A percentile compares a stretch with the other conserved stretches of the same genome.
These are phyloP conservation scores for Magallana gigas DNA, from an alignment of 1,140 invertebrate species.

Conservation along the genomic window DNA sequence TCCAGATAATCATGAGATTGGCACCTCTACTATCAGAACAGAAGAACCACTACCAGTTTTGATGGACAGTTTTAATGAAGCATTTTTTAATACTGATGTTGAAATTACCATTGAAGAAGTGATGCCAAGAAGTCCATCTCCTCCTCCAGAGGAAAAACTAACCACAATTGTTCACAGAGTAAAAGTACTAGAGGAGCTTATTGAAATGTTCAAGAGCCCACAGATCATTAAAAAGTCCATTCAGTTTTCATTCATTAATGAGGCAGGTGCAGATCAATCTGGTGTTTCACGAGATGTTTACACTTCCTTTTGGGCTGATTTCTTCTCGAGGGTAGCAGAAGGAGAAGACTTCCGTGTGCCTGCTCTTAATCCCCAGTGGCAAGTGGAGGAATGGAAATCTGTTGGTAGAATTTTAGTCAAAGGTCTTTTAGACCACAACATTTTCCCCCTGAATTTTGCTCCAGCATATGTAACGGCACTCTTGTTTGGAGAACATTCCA, in stretches of 20 bases:
- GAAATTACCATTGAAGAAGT: no score
- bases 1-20: no score
- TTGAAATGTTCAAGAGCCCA: background rate
- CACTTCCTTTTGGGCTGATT: constrained; percentile 20
- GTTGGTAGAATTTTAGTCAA: constrained; percentile 44
- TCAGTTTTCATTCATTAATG: constrained; percentile 16
- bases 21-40: no score
- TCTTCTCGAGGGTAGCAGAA: constrained; percentile 32
- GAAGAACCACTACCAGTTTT: no score
- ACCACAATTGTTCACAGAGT: background rate
- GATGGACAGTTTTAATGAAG: no score
- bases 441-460: constrained; percentile 43
- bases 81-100: no score
- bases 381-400: constrained; percentile 39
- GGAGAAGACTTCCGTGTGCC: constrained; percentile 42
- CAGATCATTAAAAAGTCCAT: background rate
- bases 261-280: constrained; percentile 34
- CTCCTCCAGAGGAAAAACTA: background rate
- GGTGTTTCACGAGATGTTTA: constrained; percentile 44
- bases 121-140: no score
- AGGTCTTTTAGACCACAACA: constrained; percentile 17
- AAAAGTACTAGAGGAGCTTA: constrained; percentile 1
- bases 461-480: constrained; percentile 38
- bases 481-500: constrained; percentile 31
- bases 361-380: constrained; percentile 6